Base-by-base conservation (phyloP, 2,113 vertebrate species). In the Asarcornis scutulata region DNA sequence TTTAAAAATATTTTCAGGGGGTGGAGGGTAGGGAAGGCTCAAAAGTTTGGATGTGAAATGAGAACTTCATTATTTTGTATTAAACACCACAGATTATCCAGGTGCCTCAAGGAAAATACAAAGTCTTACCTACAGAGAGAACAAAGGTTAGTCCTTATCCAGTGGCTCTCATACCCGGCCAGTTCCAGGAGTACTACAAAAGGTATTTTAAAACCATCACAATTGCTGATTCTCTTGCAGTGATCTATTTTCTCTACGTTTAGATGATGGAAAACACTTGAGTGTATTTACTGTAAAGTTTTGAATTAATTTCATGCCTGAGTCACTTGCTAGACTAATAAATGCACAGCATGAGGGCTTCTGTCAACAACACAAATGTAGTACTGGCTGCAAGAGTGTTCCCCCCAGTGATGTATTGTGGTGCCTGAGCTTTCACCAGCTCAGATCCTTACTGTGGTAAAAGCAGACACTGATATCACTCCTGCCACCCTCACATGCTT, bases 141-240 rank as follows among this genome's bases (percentile, higher is more conserved):
- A 99, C 99, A 74, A 99, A 98, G 96, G 98, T 99, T 36, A 99
- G 99, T 82, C 99, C 99, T 63, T 99, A 99, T 86, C 99, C 99
- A 25, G 99, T 99, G 96, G 99, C 99, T 67, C 99, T 99, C 93
- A 99, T 99, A 97, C 99, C 99, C 62, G 99, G 99, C 77, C 99
- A 99, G 96, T 99, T 99, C 98, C 99, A 99, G 96, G 99, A 99
- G 40, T 99, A 99, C 95, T 99, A 99, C 96, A 99, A 99, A 98
- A 99, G 98, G 99, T 99, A 97, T 44, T 52, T 81, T 72, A 25
- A 92, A 91, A 90, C 29, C 15, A 34, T 76, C 38, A 13, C 44
- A 82, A 8, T 27, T 79, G 4, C 48, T 1, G 2, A 0, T 87
- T 89, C 58, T 89, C 9, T 89, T 91, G 53, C 27, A 48, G 21